These are phyloP conservation scores for Mythimna loreyi DNA, from an alignment of 2,888 invertebrate species.

Conservation along the genomic window DNA sequence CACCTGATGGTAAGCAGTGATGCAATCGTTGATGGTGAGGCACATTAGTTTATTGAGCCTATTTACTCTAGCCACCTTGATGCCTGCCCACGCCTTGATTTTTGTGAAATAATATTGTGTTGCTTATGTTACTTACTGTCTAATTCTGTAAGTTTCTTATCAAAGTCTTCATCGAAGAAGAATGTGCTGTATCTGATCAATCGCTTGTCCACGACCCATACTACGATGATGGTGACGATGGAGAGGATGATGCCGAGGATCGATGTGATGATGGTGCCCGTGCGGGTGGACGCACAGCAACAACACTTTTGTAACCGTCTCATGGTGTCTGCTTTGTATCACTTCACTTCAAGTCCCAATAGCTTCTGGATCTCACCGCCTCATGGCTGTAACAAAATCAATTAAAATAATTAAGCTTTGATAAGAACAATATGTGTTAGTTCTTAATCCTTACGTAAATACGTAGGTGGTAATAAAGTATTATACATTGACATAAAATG, in stretches of 20 bases:
- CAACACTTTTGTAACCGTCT: conserved; percentile 93
- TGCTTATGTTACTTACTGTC: conserved; percentile 87
- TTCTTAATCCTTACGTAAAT: background rate
- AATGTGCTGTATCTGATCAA: conserved; percentile 94
- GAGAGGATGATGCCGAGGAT: conserved; percentile 94
- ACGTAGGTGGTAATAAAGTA: background rate
- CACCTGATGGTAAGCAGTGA: too few species aligned
- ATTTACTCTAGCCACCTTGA: too few species aligned
- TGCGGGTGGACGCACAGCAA: conserved; percentile 93
- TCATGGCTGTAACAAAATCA: conserved; percentile 72
- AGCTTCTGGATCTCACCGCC: conserved; percentile 61
- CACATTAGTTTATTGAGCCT: too few species aligned
- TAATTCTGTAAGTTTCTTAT: conserved; percentile 90
- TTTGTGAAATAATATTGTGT: too few species aligned
- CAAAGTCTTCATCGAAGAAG: conserved; percentile 92
- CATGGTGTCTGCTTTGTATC: conserved; percentile 71
- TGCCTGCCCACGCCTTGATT: too few species aligned
- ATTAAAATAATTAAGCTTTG: conserved; percentile 17
- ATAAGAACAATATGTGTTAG: background rate
- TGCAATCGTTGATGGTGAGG: too few species aligned
- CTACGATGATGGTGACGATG: conserved; percentile 92
- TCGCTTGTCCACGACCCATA: conserved; percentile 91
- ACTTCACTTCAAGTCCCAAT: conserved; percentile 21
- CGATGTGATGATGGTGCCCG: conserved; percentile 94
- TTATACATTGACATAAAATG: background rate